Conservation (phyloP, 2,888 invertebrate genomes). For the Pedicia rivosa region DNA sequence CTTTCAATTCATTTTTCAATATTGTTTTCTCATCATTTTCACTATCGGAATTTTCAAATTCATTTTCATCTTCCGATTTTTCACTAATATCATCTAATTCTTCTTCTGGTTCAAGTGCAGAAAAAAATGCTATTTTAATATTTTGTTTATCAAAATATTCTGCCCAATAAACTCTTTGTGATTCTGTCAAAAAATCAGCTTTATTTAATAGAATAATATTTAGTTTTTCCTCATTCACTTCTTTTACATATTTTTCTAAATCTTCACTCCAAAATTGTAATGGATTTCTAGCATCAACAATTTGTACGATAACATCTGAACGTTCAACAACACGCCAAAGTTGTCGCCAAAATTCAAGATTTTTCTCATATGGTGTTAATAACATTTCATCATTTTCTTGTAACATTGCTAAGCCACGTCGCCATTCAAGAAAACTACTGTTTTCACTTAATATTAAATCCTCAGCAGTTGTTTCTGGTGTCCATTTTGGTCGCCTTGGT, state of each 20-base stretch:
- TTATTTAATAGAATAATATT: conserved; percentile 88
- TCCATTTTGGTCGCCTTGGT: conserved; percentile 80
- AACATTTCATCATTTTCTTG: conserved; percentile 66
- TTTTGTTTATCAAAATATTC: conserved; percentile 60
- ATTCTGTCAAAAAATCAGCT: conserved; percentile 72
- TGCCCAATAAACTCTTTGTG: conserved; percentile 73
- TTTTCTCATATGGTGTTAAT: conserved; percentile 94
- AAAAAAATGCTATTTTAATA: conserved; percentile 77
- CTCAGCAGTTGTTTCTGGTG: conserved; percentile 52
- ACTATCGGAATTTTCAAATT: neutral
- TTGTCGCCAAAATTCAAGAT: conserved; percentile 96
- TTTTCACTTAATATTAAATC: conserved; percentile 67
- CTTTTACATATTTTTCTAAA: conserved; percentile 70
- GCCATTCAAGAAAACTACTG: conserved; percentile 80
- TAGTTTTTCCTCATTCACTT: conserved; percentile 51
- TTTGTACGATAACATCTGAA: conserved; percentile 83
- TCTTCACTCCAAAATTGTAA: conserved; percentile 85
- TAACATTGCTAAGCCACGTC: conserved; percentile 60
- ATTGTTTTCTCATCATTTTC: conserved; percentile 8
- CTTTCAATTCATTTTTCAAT: conserved; percentile 31
- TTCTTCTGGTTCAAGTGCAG: conserved; percentile 51
- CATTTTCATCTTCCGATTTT: conserved; percentile 15
- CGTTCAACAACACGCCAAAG: conserved; percentile 97
- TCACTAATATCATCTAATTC: conserved; percentile 26
- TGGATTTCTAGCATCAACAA: conserved; percentile 94